These are phyloP conservation scores for Asobara japonica DNA, from an alignment of 1,140 invertebrate species.

Conservation along the genomic window DNA sequence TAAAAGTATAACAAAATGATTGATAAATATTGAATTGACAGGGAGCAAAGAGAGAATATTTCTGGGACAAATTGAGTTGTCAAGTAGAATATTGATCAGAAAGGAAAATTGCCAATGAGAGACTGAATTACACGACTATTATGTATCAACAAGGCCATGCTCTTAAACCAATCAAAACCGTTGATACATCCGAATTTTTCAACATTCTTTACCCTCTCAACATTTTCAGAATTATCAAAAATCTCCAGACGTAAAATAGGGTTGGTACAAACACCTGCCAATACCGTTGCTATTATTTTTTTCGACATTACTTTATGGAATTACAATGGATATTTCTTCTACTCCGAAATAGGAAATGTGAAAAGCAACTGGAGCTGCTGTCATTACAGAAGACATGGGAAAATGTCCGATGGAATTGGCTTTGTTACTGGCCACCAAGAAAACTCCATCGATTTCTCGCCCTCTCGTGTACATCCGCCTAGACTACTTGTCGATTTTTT, in stretches of 20 bases:
- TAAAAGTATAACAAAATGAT: neutral
- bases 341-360: neutral
- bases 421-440: conserved; percentile 24
- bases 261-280: neutral
- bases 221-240: neutral
- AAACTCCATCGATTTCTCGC: conserved; percentile 26
- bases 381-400: neutral
- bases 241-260: no score
- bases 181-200: neutral
- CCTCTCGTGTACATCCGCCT: neutral
- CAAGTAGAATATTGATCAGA: no score
- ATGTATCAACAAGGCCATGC: no score
- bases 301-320: neutral
- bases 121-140: no score
- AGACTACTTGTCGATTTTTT: conserved; percentile 14
- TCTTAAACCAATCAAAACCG: no score
- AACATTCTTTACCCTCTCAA: neutral
- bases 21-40: neutral
- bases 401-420: conserved; percentile 24
- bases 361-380: no score
- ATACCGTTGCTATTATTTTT: neutral
- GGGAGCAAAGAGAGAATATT: neutral
- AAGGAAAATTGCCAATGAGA: no score
- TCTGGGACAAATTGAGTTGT: no score
- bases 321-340: neutral